Evolutionary conservation across 2,888 invertebrate genomes (phyloP).

Genomic region (Cylindroiulus punctatus): DNA sequence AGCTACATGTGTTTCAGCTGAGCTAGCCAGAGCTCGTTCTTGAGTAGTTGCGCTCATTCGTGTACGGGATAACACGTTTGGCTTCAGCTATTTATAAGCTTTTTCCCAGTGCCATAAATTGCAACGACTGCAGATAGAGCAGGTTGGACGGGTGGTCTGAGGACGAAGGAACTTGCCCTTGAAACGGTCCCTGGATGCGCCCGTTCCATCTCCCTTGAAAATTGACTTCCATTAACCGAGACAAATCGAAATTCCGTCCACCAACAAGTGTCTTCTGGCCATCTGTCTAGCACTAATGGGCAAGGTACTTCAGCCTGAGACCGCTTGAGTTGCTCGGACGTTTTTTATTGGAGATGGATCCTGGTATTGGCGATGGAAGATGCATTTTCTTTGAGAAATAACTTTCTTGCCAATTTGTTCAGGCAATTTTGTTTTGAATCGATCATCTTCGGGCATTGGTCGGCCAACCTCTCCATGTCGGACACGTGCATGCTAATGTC

Average conservation of each 20-base stretch:
- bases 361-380: too few relatives aligned
- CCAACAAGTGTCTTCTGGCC: not conserved
- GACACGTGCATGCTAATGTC: too few relatives aligned
- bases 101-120: not conserved
- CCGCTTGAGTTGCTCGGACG: too few relatives aligned
- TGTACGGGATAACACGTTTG: not conserved
- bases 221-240: slow-evolving; percentile 28
- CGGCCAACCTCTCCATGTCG: too few relatives aligned
- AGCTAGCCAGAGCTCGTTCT: too few relatives aligned
- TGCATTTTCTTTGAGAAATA: too few relatives aligned
- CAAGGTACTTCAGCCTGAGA: not conserved
- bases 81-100: not conserved
- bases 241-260: not conserved
- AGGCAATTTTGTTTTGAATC: too few relatives aligned
- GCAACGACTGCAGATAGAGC: not conserved
- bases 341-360: too few relatives aligned
- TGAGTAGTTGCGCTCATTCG: not conserved
- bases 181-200: not conserved
- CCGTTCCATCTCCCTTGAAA: not conserved
- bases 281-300: not conserved
- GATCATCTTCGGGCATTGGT: too few relatives aligned
- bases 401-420: too few relatives aligned
- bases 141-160: not conserved
- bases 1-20: too few relatives aligned
- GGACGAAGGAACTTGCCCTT: not conserved